Evolutionary conservation across 2,113 vertebrate species (phyloP), one percentile per base, ranked within the genome.

Genomic region (Cinclus mexicanus): DNA sequence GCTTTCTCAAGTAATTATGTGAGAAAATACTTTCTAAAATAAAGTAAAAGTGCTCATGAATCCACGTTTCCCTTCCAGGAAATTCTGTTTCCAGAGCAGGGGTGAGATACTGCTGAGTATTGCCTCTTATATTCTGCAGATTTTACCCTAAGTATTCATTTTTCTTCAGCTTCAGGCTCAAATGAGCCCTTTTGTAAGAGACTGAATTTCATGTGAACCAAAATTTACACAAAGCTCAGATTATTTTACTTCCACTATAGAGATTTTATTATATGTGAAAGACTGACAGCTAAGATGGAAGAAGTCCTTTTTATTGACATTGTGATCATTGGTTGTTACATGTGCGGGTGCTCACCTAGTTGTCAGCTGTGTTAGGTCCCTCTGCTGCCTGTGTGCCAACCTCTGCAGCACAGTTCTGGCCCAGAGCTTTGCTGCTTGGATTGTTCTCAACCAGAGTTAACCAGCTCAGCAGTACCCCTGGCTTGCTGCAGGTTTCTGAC

Each of bases 341-440:
- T 86, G 29, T 35, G 25, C 23, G 37, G 72, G 10, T 11, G 14
- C 35, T 59, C 29, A 7, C 29, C 25, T 29, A 17, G n/a, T 44
- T 71, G 47, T 39, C 75, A 59, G 3, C 23, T 72, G 6, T 53
- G 12, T 53, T 19, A 8, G 1, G 19, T 4, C 2, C 11, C 8
- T 37, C 21, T 60, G 42, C 26, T 76, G 41, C 37, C 35, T 9
- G 7, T 5, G 12, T 53, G n/a, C 52, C 6, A 0, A 1, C 74
- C 49, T n/a, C 49, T 76, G 41, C 52, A 52, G 50, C 23, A 10
- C 7, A 12, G n/a, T 20, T 64, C 6, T 49, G 83, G 31, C 20
- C 9, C 44, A 33, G 29, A 64, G n/a, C 37, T 82, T 82, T 41
- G 28, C n/a, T 24, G 0, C 39, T 53, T 8, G 2, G 3, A 1